Base-by-base conservation (phyloP, 2,888 invertebrate species). In the Leucophenga montana region DNA sequence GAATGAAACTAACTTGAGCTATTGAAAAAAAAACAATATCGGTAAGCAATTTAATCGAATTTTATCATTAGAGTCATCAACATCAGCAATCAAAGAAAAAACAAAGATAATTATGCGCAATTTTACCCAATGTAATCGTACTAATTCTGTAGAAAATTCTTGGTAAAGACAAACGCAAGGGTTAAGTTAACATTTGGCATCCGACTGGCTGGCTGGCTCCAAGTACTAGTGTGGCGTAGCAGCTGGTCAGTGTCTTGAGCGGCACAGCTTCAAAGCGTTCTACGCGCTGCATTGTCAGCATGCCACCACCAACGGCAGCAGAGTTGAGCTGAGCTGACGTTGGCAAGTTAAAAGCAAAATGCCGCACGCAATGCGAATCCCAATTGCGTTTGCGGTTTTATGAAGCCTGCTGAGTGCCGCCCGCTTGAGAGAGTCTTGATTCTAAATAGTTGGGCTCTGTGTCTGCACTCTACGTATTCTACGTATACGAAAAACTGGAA, bases 321-420 rank as follows among this genome's bases (percentile, higher is more conserved):
- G 75, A 3, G 75, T 8, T 39, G 39, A 70, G 75, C 68, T 68
- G 75, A 3, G 75, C 11, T 39, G 39, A 1, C 11, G 39, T 3
- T 39, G 39, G 5, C 39, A 77, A 80, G 78, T 80, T 84, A 81
- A 81, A 81, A 81, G 84, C 39, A 39, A 39, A 39, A 84, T 78
- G 83, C 81, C 84, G 84, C 84, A 78, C 78, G 61, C 61, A 61
- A 78, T 73, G 72, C 72, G 73, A 72, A 73, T 18, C 44, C 27
- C 61, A 61, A 44, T 9, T 61, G 61, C 33, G 44, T 44, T 61
- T 61, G 61, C 44, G 61, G 61, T 61, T 61, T 18, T 9, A 16
- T 20, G 61, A 44, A 61, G 61, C 44, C 61, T 8, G 14, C 39
- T 20, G 61, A 61, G 44, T 44, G 61, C 39, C 39, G 39, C 39